Evolutionary conservation across 2,888 invertebrate species (phyloP).

Genomic region (Pegoplata infirma): DNA sequence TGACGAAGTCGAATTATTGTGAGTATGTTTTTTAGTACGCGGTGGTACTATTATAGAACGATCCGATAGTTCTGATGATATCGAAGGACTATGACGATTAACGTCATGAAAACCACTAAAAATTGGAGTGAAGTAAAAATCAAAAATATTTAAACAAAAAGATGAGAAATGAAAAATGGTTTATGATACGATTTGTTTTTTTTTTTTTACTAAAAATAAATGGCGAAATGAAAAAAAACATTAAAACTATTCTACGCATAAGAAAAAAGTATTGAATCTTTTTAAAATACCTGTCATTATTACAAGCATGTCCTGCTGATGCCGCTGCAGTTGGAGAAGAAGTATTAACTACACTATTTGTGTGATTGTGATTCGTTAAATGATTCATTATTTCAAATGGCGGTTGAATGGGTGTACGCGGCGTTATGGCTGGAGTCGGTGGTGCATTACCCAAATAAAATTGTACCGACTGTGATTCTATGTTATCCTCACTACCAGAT

Average conservation of each 20-base stretch:
- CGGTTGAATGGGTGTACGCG: constrained; percentile 40
- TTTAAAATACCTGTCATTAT: constrained; percentile 68
- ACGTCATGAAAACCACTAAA: constrained; percentile 52
- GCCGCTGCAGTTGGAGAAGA: constrained; percentile 50
- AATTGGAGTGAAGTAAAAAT: constrained; percentile 9
- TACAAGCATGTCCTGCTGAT: constrained; percentile 42
- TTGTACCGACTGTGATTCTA: constrained; percentile 72
- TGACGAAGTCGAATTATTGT: constrained; percentile 51
- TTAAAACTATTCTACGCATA: constrained; percentile 4
- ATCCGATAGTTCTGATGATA: constrained; percentile 71
- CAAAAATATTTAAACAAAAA: constrained; percentile 14
- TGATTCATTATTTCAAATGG: constrained; percentile 63
- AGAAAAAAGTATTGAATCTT: constrained; percentile 16
- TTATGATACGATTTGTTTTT: too few relatives aligned
- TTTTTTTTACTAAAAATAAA: not conserved
- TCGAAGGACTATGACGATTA: constrained; percentile 72
- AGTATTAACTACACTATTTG: constrained; percentile 32
- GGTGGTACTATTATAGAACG: constrained; percentile 71
- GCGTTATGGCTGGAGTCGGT: constrained; percentile 44
- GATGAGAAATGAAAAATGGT: constrained; percentile 15
- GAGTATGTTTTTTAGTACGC: constrained; percentile 70
- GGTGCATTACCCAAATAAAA: constrained; percentile 70
- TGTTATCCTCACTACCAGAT: constrained; percentile 73
- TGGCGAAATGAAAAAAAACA: constrained; percentile 12
- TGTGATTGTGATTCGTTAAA: constrained; percentile 50